Percentiles rank a stretch among this genome's conserved stretches.
Evolutionary conservation across 2,888 invertebrate genomes (phyloP).

Genomic region (Eilema griseolum): DNA sequence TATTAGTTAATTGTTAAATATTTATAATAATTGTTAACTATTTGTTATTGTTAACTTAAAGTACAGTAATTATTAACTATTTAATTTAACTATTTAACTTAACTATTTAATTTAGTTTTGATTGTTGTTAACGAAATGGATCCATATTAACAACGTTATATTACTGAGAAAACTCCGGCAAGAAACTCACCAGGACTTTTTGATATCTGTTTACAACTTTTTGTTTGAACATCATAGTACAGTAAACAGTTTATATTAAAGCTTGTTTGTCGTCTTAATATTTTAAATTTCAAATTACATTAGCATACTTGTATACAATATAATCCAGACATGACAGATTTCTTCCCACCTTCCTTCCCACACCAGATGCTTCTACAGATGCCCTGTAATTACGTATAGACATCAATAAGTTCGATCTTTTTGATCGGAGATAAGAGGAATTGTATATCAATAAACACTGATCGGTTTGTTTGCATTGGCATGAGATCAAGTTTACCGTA

Average conservation of each 20-base stretch:
- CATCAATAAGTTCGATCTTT: conserved; percentile 61
- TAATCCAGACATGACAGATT: background rate
- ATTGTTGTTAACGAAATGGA: too few relatives aligned
- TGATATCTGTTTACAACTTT: too few relatives aligned
- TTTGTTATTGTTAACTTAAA: too few relatives aligned
- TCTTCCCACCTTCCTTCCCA: background rate
- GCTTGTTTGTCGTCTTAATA: background rate
- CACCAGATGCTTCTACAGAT: conserved; percentile 48
- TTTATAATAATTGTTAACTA: too few relatives aligned
- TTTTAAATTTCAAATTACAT: background rate
- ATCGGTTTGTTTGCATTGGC: conserved; percentile 66
- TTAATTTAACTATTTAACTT: too few relatives aligned
- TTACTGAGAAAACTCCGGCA: too few relatives aligned
- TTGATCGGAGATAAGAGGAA: conserved; percentile 63
- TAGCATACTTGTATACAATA: background rate
- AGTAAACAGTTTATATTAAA: background rate
- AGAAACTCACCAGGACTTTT: too few relatives aligned
- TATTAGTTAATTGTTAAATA: too few relatives aligned
- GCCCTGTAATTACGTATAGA: conserved; percentile 31
- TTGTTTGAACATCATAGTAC: background rate
- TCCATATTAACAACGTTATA: too few relatives aligned
- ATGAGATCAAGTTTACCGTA: conserved; percentile 55
- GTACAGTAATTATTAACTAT: too few relatives aligned
- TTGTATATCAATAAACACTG: conserved; percentile 62
- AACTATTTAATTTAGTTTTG: too few relatives aligned